A percentile compares a stretch with the other conserved stretches of the same genome.
These are phyloP conservation scores for Phocoena sinus DNA, from an alignment of 2,113 vertebrate genomes.

Conservation along the genomic window DNA sequence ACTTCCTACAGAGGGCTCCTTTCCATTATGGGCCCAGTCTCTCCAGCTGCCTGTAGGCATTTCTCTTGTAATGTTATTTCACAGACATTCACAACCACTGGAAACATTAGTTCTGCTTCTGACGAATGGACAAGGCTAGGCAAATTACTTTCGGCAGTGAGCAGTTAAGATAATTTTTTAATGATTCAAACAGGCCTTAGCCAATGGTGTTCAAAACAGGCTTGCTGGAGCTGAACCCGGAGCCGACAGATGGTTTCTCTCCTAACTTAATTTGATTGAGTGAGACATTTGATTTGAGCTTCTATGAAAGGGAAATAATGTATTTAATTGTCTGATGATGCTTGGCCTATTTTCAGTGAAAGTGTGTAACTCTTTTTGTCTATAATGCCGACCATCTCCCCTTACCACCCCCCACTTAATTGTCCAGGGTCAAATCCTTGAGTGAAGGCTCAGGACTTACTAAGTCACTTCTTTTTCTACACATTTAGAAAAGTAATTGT, in stretches of 20 bases:
- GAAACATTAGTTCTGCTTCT: constrained; percentile 22
- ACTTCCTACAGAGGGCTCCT: background rate
- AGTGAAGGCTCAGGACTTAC: background rate
- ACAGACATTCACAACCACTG: constrained; percentile 17
- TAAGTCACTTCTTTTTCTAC: background rate
- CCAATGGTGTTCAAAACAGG: background rate
- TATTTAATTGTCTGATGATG: background rate
- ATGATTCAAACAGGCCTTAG: background rate
- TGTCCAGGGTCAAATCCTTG: background rate
- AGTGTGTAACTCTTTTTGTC: background rate
- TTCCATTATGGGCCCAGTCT: background rate
- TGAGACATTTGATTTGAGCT: constrained; percentile 54
- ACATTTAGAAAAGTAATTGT: background rate
- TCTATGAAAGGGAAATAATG: constrained; percentile 7
- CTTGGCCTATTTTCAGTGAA: background rate
- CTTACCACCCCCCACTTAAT: background rate
- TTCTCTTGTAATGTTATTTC: constrained; percentile 15
- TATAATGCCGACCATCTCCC: background rate
- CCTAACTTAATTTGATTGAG: constrained; percentile 39
- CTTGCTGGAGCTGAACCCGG: background rate
- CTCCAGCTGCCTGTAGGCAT: background rate
- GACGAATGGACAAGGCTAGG: background rate
- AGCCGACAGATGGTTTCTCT: background rate
- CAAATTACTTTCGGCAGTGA: constrained; percentile 57
- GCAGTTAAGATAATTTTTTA: constrained; percentile 62